These are phyloP conservation scores for Campylomormyrus tamandua DNA, from an alignment of 2,113 vertebrate species.

Conservation along the genomic window DNA sequence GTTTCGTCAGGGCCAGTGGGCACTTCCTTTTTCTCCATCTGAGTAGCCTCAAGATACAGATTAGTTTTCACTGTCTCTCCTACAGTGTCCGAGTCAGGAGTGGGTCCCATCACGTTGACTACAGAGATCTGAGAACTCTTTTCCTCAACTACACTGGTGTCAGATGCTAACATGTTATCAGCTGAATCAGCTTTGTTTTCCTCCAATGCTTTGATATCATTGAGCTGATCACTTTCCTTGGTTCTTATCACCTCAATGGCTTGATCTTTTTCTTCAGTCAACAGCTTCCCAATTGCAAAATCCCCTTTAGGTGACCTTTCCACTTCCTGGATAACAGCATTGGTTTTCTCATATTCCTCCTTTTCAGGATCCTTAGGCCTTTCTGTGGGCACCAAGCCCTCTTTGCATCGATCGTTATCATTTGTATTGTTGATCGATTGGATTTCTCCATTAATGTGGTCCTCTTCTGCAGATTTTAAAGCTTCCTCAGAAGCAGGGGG, in stretches of 20 bases:
- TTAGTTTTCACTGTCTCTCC: not conserved
- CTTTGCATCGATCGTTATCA: not conserved
- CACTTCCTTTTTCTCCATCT: not conserved
- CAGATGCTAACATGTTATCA: not conserved
- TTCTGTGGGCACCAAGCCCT: slow-evolving; percentile 17
- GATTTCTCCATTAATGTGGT: slow-evolving; percentile 79
- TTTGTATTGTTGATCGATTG: slow-evolving; percentile 37
- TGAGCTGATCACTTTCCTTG: slow-evolving; percentile 2
- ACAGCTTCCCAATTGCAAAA: not conserved
- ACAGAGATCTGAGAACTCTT: not conserved
- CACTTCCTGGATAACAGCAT: not conserved
- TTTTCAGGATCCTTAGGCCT: slow-evolving; percentile 3
- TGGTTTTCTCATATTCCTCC: not conserved
- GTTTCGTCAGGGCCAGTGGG: not conserved
- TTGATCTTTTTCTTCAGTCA: slow-evolving; percentile 14
- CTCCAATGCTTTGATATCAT: not conserved
- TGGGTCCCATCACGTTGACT: slow-evolving; percentile 5
- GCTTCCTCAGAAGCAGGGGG: slow-evolving; percentile 43
- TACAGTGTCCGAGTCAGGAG: not conserved
- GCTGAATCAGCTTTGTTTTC: not conserved
- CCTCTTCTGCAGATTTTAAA: slow-evolving; percentile 50
- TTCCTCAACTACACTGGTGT: not conserved
- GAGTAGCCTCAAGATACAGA: not conserved
- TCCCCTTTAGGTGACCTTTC: not conserved
- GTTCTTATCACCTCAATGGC: slow-evolving; percentile 8